Evolutionary conservation across 2,888 invertebrate species (phyloP).

Genomic region (Stegana nigrithorax): DNA sequence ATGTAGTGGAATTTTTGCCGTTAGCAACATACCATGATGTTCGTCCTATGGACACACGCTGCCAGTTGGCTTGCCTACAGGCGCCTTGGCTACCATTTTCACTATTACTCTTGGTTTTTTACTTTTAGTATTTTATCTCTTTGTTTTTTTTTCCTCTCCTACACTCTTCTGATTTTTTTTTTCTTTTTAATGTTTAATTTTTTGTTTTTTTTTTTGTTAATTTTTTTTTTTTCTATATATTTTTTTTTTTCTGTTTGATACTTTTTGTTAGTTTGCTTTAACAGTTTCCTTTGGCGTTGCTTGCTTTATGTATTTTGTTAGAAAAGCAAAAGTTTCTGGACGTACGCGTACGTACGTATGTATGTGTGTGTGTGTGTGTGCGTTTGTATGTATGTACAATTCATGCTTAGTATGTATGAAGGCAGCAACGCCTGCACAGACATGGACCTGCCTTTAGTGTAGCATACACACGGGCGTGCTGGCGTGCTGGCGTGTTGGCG

Average conservation of each 20-base stretch:
- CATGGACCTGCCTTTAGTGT: no score
- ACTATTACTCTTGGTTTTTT: no score
- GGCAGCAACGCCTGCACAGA: no score
- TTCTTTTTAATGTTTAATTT: not conserved
- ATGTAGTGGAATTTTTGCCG: no score
- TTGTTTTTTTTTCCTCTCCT: not conserved
- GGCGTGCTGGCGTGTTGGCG: not conserved
- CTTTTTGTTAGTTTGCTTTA: not conserved
- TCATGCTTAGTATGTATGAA: no score
- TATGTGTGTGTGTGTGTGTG: not conserved
- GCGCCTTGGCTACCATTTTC: no score
- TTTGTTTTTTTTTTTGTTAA: not conserved
- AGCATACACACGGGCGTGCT: not conserved
- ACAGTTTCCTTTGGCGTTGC: not conserved
- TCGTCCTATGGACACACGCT: no score
- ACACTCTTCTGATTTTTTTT: not conserved
- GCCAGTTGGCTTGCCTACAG: no score
- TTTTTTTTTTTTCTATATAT: not conserved
- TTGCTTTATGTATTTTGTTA: constrained; percentile 16
- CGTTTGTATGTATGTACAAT: not conserved
- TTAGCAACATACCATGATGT: no score
- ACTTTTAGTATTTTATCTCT: no score
- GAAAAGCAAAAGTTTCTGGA: constrained; percentile 30
- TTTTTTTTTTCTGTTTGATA: not conserved
- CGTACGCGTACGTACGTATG: constrained; percentile 16